Evolutionary conservation across 2,113 vertebrate genomes (phyloP).

Genomic region (Varanus salvator): DNA sequence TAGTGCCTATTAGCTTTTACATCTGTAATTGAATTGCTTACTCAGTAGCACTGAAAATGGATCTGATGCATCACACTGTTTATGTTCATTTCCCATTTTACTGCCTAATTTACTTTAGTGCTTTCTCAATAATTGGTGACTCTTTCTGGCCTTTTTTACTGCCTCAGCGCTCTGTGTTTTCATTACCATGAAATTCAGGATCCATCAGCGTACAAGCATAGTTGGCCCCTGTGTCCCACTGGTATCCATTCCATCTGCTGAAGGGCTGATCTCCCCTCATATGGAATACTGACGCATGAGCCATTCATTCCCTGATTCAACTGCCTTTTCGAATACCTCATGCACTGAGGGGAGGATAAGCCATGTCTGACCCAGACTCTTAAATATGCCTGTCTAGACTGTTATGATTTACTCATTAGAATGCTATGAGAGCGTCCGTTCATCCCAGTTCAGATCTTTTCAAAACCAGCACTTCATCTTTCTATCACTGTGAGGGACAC

Average conservation of each 20-base stretch:
- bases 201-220: neutral
- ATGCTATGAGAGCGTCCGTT: neutral
- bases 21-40: neutral
- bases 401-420: constrained; percentile 9
- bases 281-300: neutral
- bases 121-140: neutral
- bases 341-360: neutral
- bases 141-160: neutral
- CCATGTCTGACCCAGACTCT: constrained; percentile 4
- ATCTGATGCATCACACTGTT: neutral
- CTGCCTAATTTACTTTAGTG: neutral
- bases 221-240: neutral
- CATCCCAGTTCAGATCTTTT: neutral
- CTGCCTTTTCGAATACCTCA: neutral
- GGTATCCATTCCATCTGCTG: neutral
- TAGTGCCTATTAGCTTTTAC: neutral
- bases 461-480: neutral
- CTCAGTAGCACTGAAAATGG: neutral
- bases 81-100: neutral
- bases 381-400: constrained; percentile 24
- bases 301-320: neutral
- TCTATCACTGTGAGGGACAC: neutral
- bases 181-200: neutral
- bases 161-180: neutral
- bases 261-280: neutral